Percentiles rank a stretch among this genome's conserved stretches.
phyloP scores from a whole-genome alignment of 2,888 invertebrate species.

The Ligdia adustata region DNA sequence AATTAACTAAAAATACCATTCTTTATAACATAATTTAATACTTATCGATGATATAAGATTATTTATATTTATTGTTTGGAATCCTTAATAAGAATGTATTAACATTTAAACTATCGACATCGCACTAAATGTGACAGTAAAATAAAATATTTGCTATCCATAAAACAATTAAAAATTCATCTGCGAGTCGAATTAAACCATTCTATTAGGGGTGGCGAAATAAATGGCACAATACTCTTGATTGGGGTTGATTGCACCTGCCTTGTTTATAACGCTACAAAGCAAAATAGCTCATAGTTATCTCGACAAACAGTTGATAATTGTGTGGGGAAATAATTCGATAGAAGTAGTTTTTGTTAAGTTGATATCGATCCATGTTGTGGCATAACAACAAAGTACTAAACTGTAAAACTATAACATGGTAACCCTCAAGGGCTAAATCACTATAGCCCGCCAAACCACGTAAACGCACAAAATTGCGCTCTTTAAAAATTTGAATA shows the following conservation, averaged over 20 bases:
- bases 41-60: no score
- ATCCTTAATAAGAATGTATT: background rate
- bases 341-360: background rate
- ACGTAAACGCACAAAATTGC: slow-evolving; percentile 1
- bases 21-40: background rate
- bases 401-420: no score
- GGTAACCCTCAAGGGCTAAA: no score
- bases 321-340: background rate
- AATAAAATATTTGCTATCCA: slow-evolving; percentile 1
- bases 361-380: slow-evolving; percentile 9
- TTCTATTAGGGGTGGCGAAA: slow-evolving; percentile 9
- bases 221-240: slow-evolving; percentile 13
- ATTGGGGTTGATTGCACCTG: slow-evolving; percentile 20
- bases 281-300: background rate
- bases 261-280: slow-evolving; percentile 1
- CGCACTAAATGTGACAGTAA: background rate
- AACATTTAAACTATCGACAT: background rate
- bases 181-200: slow-evolving; percentile 10
- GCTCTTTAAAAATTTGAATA: slow-evolving; percentile 4
- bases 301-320: background rate
- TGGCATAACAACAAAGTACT: no score
- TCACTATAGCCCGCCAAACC: no score
- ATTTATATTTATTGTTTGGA: no score
- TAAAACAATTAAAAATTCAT: slow-evolving; percentile 18
- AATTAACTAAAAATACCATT: background rate